Percentiles rank a stretch among this genome's conserved stretches.
Conservation (phyloP, 2,888 invertebrate species). For the Crocallis elinguaria region DNA sequence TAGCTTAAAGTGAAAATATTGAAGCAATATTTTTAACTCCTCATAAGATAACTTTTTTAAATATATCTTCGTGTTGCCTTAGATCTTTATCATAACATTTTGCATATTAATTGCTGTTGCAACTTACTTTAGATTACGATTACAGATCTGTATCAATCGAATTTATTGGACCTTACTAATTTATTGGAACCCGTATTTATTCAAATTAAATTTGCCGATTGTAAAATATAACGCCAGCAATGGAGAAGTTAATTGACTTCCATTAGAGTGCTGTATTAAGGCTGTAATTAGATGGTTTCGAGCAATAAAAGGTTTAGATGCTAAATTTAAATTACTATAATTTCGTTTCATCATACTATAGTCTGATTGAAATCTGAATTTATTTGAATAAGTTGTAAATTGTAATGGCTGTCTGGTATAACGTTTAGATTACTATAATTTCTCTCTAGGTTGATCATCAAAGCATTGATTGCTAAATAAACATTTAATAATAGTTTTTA, state of each 20-base stretch:
- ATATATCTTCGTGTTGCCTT: not conserved
- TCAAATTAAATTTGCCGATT: conserved; percentile 28
- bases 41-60: not conserved
- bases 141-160: conserved; percentile 13
- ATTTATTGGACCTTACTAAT: conserved; percentile 24
- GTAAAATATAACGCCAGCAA: conserved; percentile 21
- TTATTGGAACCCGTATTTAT: conserved; percentile 25
- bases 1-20: conserved; percentile 35
- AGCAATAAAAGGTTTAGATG: conserved; percentile 14
- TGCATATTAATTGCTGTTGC: conserved; percentile 25
- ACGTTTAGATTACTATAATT: not conserved
- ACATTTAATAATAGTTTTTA: not conserved
- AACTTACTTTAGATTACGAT: conserved; percentile 14
- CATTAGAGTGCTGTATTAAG: conserved; percentile 15
- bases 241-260: conserved; percentile 23
- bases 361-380: conserved; percentile 4
- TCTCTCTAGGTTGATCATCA: not conserved
- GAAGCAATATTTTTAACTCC: conserved; percentile 24
- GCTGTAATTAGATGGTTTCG: conserved; percentile 17
- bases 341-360: conserved; percentile 11
- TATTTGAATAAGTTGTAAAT: conserved; percentile 10
- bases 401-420: conserved; percentile 5
- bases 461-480: not conserved
- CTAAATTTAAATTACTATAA: conserved; percentile 12
- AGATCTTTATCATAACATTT: conserved; percentile 23